These are phyloP conservation scores for Zelleria hepariella DNA, from an alignment of 2,888 invertebrate species.

Conservation along the genomic window DNA sequence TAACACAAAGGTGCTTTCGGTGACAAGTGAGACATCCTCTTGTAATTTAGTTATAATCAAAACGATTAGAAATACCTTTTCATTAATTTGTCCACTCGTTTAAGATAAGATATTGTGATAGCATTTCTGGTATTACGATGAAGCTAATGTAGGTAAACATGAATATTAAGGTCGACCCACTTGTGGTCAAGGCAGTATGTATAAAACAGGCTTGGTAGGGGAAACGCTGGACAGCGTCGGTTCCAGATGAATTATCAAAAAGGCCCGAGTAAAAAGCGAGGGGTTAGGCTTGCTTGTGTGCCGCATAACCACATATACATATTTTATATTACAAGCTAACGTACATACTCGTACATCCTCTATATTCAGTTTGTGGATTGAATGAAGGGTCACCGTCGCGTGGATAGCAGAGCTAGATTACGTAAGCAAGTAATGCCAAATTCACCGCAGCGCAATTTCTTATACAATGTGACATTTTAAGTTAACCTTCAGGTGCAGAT, in stretches of 20 bases:
- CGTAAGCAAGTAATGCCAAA: not conserved
- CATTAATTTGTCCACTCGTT: constrained; percentile 24
- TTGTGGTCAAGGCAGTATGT: not conserved
- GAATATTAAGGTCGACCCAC: not conserved
- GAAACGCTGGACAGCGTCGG: constrained; percentile 16
- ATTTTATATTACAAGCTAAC: not conserved
- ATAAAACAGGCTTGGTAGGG: not conserved
- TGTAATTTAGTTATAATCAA: constrained; percentile 58
- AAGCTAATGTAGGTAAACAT: not conserved
- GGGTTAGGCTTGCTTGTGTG: constrained; percentile 23
- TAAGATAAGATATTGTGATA: not conserved
- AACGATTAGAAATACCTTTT: constrained; percentile 41
- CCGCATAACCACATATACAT: not conserved
- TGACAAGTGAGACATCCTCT: constrained; percentile 61
- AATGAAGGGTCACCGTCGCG: not conserved
- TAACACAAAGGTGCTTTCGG: constrained; percentile 57
- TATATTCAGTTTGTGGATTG: not conserved
- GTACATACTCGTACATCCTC: not conserved
- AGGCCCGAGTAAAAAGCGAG: constrained; percentile 17
- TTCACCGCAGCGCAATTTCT: not conserved
- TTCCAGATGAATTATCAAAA: constrained; percentile 33
- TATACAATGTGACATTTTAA: not conserved
- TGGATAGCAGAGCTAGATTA: not conserved
- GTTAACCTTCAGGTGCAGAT: not conserved
- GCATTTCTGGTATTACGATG: not conserved